phyloP scores from a whole-genome alignment of 2,797 vertebrate species.

The Peromyscus melanophrys region DNA sequence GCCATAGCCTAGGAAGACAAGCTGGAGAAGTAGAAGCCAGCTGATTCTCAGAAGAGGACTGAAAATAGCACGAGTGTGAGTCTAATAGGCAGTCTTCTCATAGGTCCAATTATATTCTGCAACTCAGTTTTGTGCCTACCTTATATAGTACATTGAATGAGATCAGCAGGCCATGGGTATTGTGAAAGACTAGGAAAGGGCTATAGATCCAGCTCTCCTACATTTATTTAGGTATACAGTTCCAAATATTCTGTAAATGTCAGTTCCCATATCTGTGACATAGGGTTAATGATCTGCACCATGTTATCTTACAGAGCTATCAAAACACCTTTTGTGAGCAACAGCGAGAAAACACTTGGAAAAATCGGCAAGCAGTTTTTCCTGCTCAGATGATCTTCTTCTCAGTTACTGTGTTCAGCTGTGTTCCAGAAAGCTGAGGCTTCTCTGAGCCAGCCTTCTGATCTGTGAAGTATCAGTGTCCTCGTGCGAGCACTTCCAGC shows the following conservation, averaged over 20 bases:
- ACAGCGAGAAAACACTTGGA: constrained; percentile 6
- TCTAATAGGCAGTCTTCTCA: neutral
- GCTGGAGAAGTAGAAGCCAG: neutral
- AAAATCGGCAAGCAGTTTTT: neutral
- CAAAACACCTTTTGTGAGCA: constrained; percentile 36
- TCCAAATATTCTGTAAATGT: constrained; percentile 24
- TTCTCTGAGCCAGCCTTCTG: constrained; percentile 47
- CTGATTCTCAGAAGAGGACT: neutral
- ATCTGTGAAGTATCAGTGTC: neutral
- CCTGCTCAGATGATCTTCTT: constrained; percentile 47
- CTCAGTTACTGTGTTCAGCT: constrained; percentile 16
- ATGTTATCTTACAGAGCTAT: constrained; percentile 63
- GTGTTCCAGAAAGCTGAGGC: constrained; percentile 14
- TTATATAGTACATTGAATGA: constrained; percentile 12
- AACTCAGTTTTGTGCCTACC: constrained; percentile 17
- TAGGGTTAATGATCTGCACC: constrained; percentile 17
- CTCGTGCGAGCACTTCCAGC: neutral
- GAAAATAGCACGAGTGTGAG: neutral
- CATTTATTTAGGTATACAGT: neutral
- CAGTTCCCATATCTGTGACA: constrained; percentile 21
- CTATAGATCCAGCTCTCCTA: neutral
- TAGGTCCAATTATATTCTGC: constrained; percentile 1
- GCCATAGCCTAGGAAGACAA: neutral
- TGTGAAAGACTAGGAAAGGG: neutral
- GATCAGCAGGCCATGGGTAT: neutral